A percentile compares a stretch with the other conserved stretches of the same genome.
phyloP scores from a whole-genome alignment of 2,888 invertebrate genomes.

The Nomada ruficornis region DNA sequence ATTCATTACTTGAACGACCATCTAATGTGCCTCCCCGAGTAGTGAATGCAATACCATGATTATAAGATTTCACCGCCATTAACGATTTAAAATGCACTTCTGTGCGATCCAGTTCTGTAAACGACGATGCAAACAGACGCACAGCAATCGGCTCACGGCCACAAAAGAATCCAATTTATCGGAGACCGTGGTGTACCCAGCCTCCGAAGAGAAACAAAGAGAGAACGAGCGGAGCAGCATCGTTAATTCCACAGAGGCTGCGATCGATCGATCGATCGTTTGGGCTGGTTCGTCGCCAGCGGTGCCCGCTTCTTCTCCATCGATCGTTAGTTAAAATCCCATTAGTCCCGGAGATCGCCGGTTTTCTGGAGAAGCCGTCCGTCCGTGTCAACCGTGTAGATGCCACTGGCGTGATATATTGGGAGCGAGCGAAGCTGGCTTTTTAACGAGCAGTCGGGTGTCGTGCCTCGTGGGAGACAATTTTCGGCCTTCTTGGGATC shows the following conservation, averaged over 20 bases:
- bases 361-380: conserved; percentile 76
- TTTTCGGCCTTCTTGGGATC: conserved; percentile 73
- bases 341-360: conserved; percentile 78
- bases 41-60: too few species aligned
- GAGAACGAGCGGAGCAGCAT: conserved; percentile 11
- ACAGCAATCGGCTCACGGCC: conserved; percentile 15
- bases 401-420: conserved; percentile 81
- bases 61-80: too few species aligned
- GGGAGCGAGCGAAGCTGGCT: conserved; percentile 73
- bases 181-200: conserved; percentile 9
- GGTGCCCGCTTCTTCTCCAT: conserved; percentile 55
- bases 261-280: conserved; percentile 54
- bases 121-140: background rate
- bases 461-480: conserved; percentile 60
- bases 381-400: conserved; percentile 77
- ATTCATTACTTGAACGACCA: too few species aligned
- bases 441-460: conserved; percentile 71
- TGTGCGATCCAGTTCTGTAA: background rate
- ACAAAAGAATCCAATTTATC: conserved; percentile 58
- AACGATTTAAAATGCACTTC: background rate
- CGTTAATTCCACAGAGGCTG: conserved; percentile 47
- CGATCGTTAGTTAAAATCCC: conserved; percentile 82
- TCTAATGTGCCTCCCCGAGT: too few species aligned
- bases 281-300: conserved; percentile 37
- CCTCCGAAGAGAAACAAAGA: background rate